Base-by-base conservation (phyloP, 1,140 invertebrate species). In the Cherax quadricarinatus region DNA sequence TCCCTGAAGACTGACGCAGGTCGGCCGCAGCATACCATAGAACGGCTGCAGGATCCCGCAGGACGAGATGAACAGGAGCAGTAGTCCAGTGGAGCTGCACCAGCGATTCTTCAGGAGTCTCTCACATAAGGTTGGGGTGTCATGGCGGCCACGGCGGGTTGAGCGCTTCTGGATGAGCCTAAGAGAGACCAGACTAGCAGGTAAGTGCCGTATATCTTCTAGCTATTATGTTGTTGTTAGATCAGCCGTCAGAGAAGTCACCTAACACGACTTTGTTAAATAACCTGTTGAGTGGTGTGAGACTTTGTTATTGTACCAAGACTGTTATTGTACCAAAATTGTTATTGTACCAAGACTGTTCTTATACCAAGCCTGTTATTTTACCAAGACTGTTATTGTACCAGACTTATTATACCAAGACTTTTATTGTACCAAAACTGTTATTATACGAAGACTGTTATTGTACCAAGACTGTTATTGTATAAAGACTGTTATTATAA, bases 161-260 rank as follows among this genome's bases (percentile, higher is more conserved):
- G 88, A 89, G 62, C 57, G 88, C 18, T 89, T 89, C 80, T 89
- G 88, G 88, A 83, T 89, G 88, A 89, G 88, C 51, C 88, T 89
- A 4, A 82, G 88, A 14, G 88, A 89, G 49, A 89, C 88, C 3
- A 70, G 88, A 73, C 51, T 89, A 7, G 88, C 88, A 89, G 88
- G 88, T 89, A 66, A 73, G 62, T 16, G 30, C 30, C 30, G 2
- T 41, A 41, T 41, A 41, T 41, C 30, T 41, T 41, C 30, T 41
- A 41, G 30, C 30, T 41, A 41, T 41, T 2, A 41, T 41, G 30
- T 41, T 41, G n/a, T 5, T 82, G 30, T 82, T 24, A 41, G 18
- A 21, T 10, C 80, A 49, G 16, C 9, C 16, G 57, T 60, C 3
- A 60, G 57, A 10, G 16, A 10, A 60, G 3, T 9, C 57, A 16